phyloP scores from a whole-genome alignment of 30 jellyfish, hydroid and myxozoan genomes.

The Aurelia aurita region DNA sequence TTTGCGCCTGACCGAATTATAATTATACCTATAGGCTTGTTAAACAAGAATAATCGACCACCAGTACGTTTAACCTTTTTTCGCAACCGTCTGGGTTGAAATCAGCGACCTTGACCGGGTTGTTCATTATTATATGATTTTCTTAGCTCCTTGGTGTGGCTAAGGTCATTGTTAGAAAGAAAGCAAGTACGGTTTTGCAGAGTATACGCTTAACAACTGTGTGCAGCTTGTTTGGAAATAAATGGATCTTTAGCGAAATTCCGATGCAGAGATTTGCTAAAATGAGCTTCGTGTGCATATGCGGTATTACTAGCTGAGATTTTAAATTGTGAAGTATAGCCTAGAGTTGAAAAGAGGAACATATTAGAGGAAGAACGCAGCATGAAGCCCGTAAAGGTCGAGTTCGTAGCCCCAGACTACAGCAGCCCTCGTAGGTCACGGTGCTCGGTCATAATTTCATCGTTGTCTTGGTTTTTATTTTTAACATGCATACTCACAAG shows the following conservation, averaged over 20 bases:
- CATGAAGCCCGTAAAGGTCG: slow-evolving; percentile 74
- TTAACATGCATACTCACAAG: slow-evolving; percentile 32
- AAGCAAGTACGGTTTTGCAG: not conserved
- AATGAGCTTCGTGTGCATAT: no score
- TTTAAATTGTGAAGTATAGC: not conserved
- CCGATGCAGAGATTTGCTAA: no score
- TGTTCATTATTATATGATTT: slow-evolving; percentile 62
- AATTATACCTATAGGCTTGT: slow-evolving; percentile 5
- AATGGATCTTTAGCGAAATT: no score
- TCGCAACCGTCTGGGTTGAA: slow-evolving; percentile 51
- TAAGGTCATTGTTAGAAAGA: slow-evolving; percentile 53
- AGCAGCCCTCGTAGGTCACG: slow-evolving; percentile 57
- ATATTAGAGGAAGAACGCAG: not conserved
- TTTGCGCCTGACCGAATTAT: slow-evolving; percentile 65
- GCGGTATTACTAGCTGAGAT: not conserved
- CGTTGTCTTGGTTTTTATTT: slow-evolving; percentile 42
- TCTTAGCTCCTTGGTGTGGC: slow-evolving; percentile 45
- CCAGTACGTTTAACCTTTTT: slow-evolving; percentile 51
- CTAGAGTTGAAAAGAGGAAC: not conserved
- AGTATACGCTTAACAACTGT: no score
- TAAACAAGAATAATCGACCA: slow-evolving; percentile 35
- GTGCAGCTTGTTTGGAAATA: not conserved
- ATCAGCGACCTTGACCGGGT: slow-evolving; percentile 83
- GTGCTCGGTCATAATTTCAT: slow-evolving; percentile 41
- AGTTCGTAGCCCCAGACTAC: slow-evolving; percentile 64